A percentile compares a stretch with the other conserved stretches of the same genome.
Conservation (phyloP, 2,888 invertebrate genomes). For the Hartigia nigra region DNA sequence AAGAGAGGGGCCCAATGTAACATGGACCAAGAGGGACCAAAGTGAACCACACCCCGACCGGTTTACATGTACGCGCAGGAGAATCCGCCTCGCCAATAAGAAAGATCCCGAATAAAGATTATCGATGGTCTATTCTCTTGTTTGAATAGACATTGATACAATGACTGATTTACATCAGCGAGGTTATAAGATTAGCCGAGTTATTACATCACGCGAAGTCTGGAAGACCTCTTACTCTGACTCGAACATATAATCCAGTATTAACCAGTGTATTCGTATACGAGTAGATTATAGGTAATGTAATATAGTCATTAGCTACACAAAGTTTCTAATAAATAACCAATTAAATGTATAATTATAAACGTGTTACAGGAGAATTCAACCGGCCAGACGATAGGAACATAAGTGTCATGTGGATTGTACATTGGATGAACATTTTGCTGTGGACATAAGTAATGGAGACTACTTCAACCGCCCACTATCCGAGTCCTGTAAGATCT, state of each 20-base stretch:
- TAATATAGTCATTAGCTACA: background rate
- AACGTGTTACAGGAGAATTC: background rate
- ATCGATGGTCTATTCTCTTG: slow-evolving; percentile 28
- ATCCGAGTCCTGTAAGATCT: slow-evolving; percentile 5
- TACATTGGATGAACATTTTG: background rate
- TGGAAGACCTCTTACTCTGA: background rate
- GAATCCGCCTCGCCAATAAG: slow-evolving; percentile 16
- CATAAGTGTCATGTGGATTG: background rate
- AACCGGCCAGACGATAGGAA: background rate
- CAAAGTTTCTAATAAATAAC: background rate
- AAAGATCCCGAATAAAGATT: slow-evolving; percentile 21
- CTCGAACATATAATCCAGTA: background rate
- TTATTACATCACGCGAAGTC: background rate
- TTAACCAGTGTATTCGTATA: no score
- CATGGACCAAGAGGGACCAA: background rate
- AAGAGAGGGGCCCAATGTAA: background rate
- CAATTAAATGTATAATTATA: background rate
- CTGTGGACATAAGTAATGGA: background rate
- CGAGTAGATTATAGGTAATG: background rate
- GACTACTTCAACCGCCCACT: slow-evolving; percentile 9
- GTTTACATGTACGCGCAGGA: slow-evolving; percentile 20
- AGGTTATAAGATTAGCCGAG: background rate
- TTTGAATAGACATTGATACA: slow-evolving; percentile 26
- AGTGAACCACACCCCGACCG: slow-evolving; percentile 30
- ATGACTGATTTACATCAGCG: background rate